Evolutionary conservation across 2,113 vertebrate species (phyloP).

Genomic region (Corythaeola cristata): DNA sequence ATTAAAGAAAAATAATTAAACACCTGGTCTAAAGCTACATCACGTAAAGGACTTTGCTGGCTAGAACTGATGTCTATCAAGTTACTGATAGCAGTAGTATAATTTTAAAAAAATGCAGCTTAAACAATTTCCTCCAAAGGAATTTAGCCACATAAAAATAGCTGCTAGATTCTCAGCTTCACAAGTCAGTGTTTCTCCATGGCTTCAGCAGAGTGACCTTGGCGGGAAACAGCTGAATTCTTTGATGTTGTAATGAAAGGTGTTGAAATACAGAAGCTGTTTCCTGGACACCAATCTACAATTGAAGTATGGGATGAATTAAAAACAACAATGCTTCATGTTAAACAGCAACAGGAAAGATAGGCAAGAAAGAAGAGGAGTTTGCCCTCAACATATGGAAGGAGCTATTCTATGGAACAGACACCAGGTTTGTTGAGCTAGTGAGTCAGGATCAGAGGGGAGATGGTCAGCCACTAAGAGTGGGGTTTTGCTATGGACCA

Average conservation of each 20-base stretch:
- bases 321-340: background rate
- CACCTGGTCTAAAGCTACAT: background rate
- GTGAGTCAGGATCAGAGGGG: background rate
- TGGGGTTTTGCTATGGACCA: background rate
- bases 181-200: background rate
- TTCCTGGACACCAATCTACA: background rate
- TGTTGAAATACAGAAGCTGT: background rate
- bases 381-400: background rate
- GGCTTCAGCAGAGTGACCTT: background rate
- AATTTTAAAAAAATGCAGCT: background rate
- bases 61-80: background rate
- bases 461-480: background rate
- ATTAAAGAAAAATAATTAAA: slow-evolving; percentile 33
- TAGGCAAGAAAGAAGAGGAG: background rate
- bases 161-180: background rate
- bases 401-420: background rate
- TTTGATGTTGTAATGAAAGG: background rate
- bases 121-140: background rate
- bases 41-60: background rate
- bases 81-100: background rate
- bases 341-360: background rate
- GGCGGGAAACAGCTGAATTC: background rate
- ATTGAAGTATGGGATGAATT: background rate
- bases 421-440: background rate
- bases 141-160: background rate